Evolutionary conservation across 2,113 vertebrate species (phyloP), one percentile per base, ranked within the genome.

Genomic region (Pollimyrus isidori): DNA sequence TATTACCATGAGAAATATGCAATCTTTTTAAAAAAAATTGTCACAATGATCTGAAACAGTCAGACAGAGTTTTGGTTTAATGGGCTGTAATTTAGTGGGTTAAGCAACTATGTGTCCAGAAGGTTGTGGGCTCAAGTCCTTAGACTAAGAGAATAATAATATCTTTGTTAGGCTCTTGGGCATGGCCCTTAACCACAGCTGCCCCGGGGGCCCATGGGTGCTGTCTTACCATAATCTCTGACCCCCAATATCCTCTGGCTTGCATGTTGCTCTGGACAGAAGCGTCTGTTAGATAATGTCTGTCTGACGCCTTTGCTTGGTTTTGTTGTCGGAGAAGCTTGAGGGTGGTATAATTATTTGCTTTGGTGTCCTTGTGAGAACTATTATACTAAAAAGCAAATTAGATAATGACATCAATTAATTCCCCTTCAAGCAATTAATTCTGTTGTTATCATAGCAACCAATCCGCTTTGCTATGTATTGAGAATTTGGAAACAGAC

Each of bases 351-450:
- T 65, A 50, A 65, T 86, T 84, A 83, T 84, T 87, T 87, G 62
- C 48, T 39, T 86, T 76, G 89, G 58, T 87, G 46, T 50, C 83
- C 17, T 69, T 89, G 17, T 42, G n/a, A 86, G 46, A 89, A 58
- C 50, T 84, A 84, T 21, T 84, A 45, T 87, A 42, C 85, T 89
- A 87, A 76, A 87, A 89, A 80, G 65, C 21, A 65, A 76, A 53
- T 89, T 89, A 89, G 42, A 87, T 76, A 76, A 89, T 45, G 19
- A 58, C 21, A 30, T 15, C 15, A 50, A 69, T 21, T 53, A 45
- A 87, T 76, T 69, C 85, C 58, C 46, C 10, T 58, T 76, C 11
- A 80, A 6, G 45, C 26, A 19, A 65, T 89, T 87, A 87, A 50
- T 86, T 30, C 50, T 84, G 7, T 21, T 42, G n/a, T 89, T 89